Percentiles rank a stretch among this genome's conserved stretches.
These are phyloP conservation scores for Hexactinellida sp. DNA, from an alignment of 37 sponge, comb jelly and placozoan species.

Conservation along the genomic window DNA sequence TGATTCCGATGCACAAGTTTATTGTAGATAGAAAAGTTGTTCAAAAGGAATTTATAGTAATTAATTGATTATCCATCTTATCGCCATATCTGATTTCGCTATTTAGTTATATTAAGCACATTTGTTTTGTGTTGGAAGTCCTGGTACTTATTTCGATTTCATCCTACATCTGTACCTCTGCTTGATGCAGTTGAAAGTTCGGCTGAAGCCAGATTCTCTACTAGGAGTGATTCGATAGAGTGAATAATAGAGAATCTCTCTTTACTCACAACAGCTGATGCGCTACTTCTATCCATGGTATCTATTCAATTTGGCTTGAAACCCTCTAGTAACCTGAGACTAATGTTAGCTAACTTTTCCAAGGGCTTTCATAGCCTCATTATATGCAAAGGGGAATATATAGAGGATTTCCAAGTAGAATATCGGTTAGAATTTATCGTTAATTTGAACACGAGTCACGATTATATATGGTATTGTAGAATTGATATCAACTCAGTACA, in stretches of 20 bases:
- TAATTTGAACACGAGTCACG: not conserved
- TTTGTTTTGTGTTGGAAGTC: not conserved
- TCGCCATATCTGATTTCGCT: not conserved
- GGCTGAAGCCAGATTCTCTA: not conserved
- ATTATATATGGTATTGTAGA: not conserved
- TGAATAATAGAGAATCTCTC: slow-evolving; percentile 2
- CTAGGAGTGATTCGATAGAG: not conserved
- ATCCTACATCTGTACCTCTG: not conserved
- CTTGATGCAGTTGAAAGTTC: not conserved
- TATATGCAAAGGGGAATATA: slow-evolving; percentile 15
- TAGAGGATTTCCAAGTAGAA: slow-evolving; percentile 17
- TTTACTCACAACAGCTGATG: not conserved
- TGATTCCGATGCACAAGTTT: too few species aligned
- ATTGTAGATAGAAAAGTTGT: not conserved
- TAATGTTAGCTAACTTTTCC: not conserved
- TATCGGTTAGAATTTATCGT: not conserved
- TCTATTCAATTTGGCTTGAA: not conserved
- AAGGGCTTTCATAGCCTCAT: slow-evolving; percentile 17
- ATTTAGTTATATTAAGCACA: not conserved
- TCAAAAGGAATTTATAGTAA: not conserved
- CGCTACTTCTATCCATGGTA: slow-evolving; percentile 10
- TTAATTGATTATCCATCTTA: not conserved
- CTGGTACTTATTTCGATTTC: not conserved
- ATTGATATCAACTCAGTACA: not conserved
- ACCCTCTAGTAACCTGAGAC: not conserved